These are phyloP conservation scores for Melanotaenia pygmaea DNA, from an alignment of 2,797 vertebrate genomes.

Conservation along the genomic window DNA sequence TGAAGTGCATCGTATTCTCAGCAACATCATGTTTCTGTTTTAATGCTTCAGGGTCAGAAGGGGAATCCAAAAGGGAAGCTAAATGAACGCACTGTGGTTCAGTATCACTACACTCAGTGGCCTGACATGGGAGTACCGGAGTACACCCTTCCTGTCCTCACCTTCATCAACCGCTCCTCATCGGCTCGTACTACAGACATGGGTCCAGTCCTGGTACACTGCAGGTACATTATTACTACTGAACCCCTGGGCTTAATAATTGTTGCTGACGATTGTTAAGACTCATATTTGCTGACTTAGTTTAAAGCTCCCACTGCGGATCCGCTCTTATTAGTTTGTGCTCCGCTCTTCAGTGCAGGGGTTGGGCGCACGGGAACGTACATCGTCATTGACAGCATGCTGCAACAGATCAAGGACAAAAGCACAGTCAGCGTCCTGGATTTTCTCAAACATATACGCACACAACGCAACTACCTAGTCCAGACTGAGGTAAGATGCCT, in stretches of 20 bases:
- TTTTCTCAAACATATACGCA: constrained; percentile 99
- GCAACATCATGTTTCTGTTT: constrained; percentile 3
- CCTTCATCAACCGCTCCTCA: constrained; percentile 95
- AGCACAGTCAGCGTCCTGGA: constrained; percentile 97
- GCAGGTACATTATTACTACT: constrained; percentile 86
- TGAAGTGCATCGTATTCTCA: neutral
- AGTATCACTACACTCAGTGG: constrained; percentile 99
- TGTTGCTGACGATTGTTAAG: constrained; percentile 14
- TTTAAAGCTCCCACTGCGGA: constrained; percentile 44
- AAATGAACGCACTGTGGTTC: constrained; percentile 91
- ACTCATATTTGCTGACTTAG: constrained; percentile 36
- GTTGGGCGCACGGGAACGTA: constrained; percentile 99
- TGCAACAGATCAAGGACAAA: constrained; percentile 99
- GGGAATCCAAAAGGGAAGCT: constrained; percentile 92
- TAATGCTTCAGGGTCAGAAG: constrained; percentile 87
- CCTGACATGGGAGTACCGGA: constrained; percentile 99
- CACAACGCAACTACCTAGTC: constrained; percentile 99
- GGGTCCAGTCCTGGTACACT: constrained; percentile 96
- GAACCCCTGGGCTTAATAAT: constrained; percentile 19
- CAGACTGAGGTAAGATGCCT: constrained; percentile 92
- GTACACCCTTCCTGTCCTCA: constrained; percentile 96
- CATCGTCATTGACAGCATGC: constrained; percentile 99
- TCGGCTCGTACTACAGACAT: constrained; percentile 85
- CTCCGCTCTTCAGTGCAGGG: constrained; percentile 87
- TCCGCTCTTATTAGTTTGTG: constrained; percentile 35